Conservation (phyloP, 2,113 vertebrate genomes). For the Prietella phreatophila region DNA sequence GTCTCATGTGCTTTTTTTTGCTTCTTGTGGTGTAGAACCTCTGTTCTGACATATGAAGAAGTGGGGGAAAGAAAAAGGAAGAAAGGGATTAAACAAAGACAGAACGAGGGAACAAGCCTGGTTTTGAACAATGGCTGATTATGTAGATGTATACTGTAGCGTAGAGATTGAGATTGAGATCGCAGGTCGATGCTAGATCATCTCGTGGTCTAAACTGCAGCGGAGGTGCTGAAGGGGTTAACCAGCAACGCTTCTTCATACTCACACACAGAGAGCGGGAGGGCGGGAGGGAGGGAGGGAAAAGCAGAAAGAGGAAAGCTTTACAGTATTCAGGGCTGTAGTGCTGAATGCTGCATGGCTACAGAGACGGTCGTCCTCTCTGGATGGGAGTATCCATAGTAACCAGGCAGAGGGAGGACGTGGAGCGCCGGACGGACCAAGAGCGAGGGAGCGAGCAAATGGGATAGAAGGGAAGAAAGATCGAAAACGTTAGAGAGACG, state of each 20-base stretch:
- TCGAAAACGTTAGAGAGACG: not conserved
- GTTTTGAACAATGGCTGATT: not conserved
- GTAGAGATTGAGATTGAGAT: not conserved
- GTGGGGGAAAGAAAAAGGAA: not conserved
- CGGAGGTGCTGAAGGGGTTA: slow-evolving; percentile 28
- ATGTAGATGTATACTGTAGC: not conserved
- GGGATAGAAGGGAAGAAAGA: slow-evolving; percentile 37
- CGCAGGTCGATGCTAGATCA: not conserved
- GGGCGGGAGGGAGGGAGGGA: slow-evolving; percentile 19
- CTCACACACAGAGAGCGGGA: slow-evolving; percentile 27
- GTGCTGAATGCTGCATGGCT: slow-evolving; percentile 44
- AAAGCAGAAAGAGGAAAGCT: slow-evolving; percentile 10
- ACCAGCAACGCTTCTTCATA: slow-evolving; percentile 28
- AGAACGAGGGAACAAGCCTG: not conserved
- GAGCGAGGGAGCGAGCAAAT: slow-evolving; percentile 29
- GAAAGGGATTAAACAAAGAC: not conserved
- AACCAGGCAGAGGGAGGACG: slow-evolving; percentile 55
- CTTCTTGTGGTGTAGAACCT: not conserved
- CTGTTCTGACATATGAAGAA: not conserved
- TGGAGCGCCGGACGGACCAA: slow-evolving; percentile 21
- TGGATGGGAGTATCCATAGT: slow-evolving; percentile 74
- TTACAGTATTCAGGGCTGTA: slow-evolving; percentile 38
- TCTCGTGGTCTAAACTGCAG: not conserved
- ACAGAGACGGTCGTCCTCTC: slow-evolving; percentile 56
- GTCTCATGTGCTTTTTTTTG: not conserved